Evolutionary conservation across 2,797 vertebrate species (phyloP), one percentile per base, ranked within the genome.

Genomic region (Halcyon smyrnensis): DNA sequence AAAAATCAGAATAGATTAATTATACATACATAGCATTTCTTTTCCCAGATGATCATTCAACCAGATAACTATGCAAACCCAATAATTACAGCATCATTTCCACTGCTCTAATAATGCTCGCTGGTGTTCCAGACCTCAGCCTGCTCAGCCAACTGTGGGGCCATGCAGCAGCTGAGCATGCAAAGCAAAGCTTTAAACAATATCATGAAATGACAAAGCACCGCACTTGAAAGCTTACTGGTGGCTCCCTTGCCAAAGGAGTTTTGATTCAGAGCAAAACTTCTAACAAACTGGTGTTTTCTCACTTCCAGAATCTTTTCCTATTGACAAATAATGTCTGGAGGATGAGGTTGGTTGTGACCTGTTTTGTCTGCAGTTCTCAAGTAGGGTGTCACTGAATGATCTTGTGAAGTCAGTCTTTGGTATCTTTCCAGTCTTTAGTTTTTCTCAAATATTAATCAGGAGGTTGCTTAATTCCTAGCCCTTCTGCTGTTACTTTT

Each of bases 1-100:
- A 67, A 50, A 34, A 64, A 17, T 37, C 43, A 15, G 56, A 45
- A n/a, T 51, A 54, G 45, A 73, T 89, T 92, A 87, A 91, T 87
- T 91, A 83, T 79, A 48, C 59, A 76, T 78, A 62, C 62, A 32
- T 23, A n/a, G 25, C 59, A 34, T 69, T 88, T 85, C 41, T 89
- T 91, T 59, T 43, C 93, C 84, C 84, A 53, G 63, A 18, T 65
- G 87, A 74, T 93, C 54, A 34, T 79, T 95, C 93, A 82, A 63
- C 27, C 50, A 75, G 83, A 36, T 84, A 91, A 50, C 88, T 91
- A 28, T 54, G 74, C 69, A 68, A 95, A 84, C 32, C 37, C 83
- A 75, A 28, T 45, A 74, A 63, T 70, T 80, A 73, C 1, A 88
- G 90, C 84, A 75, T 53, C 46, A 32, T 71, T 94, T 94, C 64